phyloP scores from a whole-genome alignment of 92 coral and sea anemone species.

The Bergia sp. region DNA sequence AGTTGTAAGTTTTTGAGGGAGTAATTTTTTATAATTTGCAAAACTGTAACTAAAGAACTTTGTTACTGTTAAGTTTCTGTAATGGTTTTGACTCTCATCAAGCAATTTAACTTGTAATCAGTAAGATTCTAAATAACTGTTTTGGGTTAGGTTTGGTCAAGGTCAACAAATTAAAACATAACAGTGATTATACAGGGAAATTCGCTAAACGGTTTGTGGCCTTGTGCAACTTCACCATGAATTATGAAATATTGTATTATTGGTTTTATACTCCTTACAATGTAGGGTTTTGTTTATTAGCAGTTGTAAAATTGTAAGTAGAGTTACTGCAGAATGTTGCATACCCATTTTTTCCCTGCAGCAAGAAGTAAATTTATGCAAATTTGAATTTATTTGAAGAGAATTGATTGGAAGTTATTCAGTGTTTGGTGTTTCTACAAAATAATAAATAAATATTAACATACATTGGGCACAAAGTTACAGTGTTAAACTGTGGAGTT shows the following conservation, averaged over 20 bases:
- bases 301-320: neutral
- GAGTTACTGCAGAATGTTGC: neutral
- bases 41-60: neutral
- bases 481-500: neutral
- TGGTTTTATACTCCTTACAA: neutral
- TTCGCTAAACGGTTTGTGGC: neutral
- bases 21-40: neutral
- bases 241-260: too few relatives aligned
- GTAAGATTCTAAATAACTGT: neutral
- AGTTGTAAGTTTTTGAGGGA: neutral
- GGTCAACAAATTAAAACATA: neutral
- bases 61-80: neutral
- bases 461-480: neutral
- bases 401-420: neutral
- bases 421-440: neutral
- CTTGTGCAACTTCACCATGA: neutral
- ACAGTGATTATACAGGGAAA: neutral
- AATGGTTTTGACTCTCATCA: neutral
- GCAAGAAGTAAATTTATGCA: neutral
- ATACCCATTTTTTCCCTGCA: conserved; percentile 9
- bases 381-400: neutral
- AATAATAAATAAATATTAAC: neutral
- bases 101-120: conserved; percentile 5
- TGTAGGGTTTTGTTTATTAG: neutral
- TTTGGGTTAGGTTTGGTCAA: conserved; percentile 11